These are phyloP conservation scores for Catocala nupta DNA, from an alignment of 2,888 invertebrate species.

Conservation along the genomic window DNA sequence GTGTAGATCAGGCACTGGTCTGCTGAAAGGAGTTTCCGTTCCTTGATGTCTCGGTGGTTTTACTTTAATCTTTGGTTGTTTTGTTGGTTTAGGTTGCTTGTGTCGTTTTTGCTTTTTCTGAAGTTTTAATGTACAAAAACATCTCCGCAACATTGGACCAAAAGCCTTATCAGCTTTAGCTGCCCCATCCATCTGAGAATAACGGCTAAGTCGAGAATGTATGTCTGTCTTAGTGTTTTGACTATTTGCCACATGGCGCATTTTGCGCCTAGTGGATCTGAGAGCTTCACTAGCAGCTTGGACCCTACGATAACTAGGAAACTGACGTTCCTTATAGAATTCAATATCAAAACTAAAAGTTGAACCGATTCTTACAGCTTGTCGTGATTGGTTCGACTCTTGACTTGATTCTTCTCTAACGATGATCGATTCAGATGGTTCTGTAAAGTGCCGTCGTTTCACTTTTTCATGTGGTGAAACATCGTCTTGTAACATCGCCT, in stretches of 20 bases:
- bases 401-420: no score
- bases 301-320: constrained; percentile 39
- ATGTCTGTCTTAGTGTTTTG: constrained; percentile 2
- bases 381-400: constrained; percentile 17
- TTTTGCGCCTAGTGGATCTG: constrained; percentile 18
- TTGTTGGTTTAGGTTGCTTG: constrained; percentile 5
- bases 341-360: constrained; percentile 59
- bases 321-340: constrained; percentile 52
- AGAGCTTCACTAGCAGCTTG: constrained; percentile 25
- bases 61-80: background rate
- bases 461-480: background rate
- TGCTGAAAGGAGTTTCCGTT: constrained; percentile 9
- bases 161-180: constrained; percentile 21
- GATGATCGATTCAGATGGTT: no score
- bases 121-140: constrained; percentile 60
- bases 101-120: constrained; percentile 38
- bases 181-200: constrained; percentile 26
- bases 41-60: constrained; percentile 11
- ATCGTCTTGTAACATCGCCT: constrained; percentile 10
- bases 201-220: constrained; percentile 2
- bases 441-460: no score
- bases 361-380: constrained; percentile 53
- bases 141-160: constrained; percentile 30
- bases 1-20: constrained; percentile 19
- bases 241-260: constrained; percentile 14